phyloP scores from a whole-genome alignment of 2,797 vertebrate genomes.

The Caiman crocodilus region DNA sequence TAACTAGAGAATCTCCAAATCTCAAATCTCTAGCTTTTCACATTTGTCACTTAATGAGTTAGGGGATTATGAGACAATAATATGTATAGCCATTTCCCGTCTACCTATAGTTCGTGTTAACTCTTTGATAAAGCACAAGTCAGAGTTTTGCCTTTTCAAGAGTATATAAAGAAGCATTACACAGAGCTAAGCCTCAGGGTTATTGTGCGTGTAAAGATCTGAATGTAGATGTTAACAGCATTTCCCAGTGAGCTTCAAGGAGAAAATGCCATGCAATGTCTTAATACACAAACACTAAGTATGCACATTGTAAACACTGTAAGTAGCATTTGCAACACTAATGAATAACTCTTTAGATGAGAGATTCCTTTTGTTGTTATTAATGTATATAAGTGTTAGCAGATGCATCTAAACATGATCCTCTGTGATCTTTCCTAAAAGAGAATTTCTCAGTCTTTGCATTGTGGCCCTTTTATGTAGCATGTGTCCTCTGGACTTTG shows the following conservation, averaged over 20 bases:
- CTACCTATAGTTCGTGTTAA: constrained; percentile 13
- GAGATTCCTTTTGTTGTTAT: background rate
- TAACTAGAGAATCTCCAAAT: constrained; percentile 8
- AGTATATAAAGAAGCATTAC: background rate
- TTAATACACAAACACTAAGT: background rate
- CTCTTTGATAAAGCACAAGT: constrained; percentile 17
- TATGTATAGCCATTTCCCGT: background rate
- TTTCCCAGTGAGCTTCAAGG: background rate
- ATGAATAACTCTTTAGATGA: background rate
- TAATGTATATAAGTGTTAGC: background rate
- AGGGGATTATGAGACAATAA: background rate
- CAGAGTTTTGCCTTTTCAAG: background rate
- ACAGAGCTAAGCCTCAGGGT: background rate
- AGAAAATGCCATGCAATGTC: background rate
- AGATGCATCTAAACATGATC: background rate
- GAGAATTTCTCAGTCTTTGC: background rate
- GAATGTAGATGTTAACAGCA: background rate
- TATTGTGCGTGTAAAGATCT: background rate
- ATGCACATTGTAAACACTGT: background rate
- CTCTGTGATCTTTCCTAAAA: background rate
- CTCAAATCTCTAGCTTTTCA: background rate
- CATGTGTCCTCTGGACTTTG: background rate
- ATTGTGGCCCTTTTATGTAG: background rate
- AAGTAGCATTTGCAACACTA: background rate
- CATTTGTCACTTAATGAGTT: background rate